These are phyloP conservation scores for Steatornis caripensis DNA, from an alignment of 2,113 vertebrate species.

Conservation along the genomic window DNA sequence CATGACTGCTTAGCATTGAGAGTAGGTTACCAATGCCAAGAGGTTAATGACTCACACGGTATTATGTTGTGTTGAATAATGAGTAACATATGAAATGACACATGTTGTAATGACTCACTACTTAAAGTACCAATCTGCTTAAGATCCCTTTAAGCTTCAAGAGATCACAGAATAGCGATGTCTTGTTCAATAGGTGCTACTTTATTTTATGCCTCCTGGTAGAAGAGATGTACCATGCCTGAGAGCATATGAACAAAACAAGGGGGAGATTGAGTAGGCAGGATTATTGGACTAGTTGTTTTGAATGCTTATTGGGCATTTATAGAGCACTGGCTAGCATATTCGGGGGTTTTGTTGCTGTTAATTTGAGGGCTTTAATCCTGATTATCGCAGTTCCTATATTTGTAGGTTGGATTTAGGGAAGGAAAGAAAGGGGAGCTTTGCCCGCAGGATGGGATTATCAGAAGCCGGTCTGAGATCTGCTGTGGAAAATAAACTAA, in stretches of 20 bases:
- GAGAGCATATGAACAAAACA: background rate
- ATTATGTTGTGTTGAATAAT: slow-evolving; percentile 59
- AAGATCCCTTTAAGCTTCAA: slow-evolving; percentile 40
- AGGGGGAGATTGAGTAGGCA: background rate
- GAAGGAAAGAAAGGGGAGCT: background rate
- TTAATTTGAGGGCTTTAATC: slow-evolving; percentile 14
- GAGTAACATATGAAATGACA: slow-evolving; percentile 62
- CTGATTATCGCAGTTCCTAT: background rate
- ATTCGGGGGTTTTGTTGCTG: background rate
- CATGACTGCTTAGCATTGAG: slow-evolving; percentile 56
- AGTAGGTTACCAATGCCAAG: slow-evolving; percentile 45
- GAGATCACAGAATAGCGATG: slow-evolving; percentile 22
- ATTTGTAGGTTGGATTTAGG: background rate
- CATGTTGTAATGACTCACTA: slow-evolving; percentile 58
- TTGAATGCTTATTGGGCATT: background rate
- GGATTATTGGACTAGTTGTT: slow-evolving; percentile 31
- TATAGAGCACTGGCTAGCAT: background rate
- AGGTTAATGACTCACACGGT: slow-evolving; percentile 63
- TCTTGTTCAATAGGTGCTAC: slow-evolving; percentile 48
- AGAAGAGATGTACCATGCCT: background rate
- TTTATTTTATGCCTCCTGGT: background rate
- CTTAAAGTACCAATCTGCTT: slow-evolving; percentile 51
- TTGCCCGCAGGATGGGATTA: slow-evolving; percentile 20
- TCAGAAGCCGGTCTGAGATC: background rate
- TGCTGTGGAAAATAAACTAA: slow-evolving; percentile 1